Percentiles rank a stretch among this genome's conserved stretches.
Evolutionary conservation across 2,888 invertebrate species (phyloP).

Genomic region (Acleris emargana): DNA sequence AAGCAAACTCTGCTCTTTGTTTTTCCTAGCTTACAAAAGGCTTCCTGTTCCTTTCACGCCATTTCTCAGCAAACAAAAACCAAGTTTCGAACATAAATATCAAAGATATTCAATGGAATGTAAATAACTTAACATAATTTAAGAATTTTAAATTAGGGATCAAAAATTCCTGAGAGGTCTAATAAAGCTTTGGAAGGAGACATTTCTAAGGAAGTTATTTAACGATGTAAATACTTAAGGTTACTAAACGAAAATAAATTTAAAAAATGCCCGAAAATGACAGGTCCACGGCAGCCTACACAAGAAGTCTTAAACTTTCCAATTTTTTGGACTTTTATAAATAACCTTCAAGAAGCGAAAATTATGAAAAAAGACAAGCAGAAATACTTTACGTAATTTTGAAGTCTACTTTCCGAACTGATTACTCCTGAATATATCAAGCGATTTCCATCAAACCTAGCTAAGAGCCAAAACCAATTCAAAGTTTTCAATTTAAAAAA

Average conservation of each 20-base stretch:
- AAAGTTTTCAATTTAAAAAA: too few species aligned
- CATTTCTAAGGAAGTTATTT: slow-evolving; percentile 24
- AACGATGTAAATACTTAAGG: slow-evolving; percentile 10
- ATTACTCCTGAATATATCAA: too few species aligned
- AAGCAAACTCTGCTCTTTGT: slow-evolving; percentile 12
- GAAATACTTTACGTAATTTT: too few species aligned
- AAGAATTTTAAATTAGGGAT: slow-evolving; percentile 22
- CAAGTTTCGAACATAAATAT: slow-evolving; percentile 15
- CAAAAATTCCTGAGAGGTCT: slow-evolving; percentile 6
- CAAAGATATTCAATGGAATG: slow-evolving; percentile 30
- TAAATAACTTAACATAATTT: slow-evolving; percentile 32
- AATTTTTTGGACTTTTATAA: too few species aligned
- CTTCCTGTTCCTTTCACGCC: slow-evolving; percentile 25
- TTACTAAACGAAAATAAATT: not conserved
- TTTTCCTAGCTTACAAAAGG: slow-evolving; percentile 24
- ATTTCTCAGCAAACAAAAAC: slow-evolving; percentile 10
- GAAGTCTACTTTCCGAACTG: too few species aligned
- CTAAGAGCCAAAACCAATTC: too few species aligned
- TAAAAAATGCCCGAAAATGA: not conserved
- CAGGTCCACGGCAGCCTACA: too few species aligned
- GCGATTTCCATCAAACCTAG: too few species aligned
- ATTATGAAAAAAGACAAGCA: too few species aligned
- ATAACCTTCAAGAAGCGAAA: too few species aligned
- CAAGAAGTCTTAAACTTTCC: too few species aligned
- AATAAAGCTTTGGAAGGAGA: slow-evolving; percentile 9